These are phyloP conservation scores for Elaphurus davidianus DNA, from an alignment of 2,113 vertebrate species.

Conservation along the genomic window DNA sequence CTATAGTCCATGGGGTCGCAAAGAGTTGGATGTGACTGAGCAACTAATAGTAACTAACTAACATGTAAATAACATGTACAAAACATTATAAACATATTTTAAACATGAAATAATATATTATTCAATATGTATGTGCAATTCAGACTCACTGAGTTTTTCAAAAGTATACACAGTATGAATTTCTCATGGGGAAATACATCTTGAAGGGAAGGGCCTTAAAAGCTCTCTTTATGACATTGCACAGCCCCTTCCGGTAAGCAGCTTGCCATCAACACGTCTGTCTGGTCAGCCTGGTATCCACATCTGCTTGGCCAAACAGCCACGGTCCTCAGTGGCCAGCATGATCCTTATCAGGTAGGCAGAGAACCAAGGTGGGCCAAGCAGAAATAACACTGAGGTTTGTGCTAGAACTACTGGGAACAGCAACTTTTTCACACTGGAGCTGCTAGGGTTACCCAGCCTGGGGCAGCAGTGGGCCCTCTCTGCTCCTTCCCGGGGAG, in stretches of 20 bases:
- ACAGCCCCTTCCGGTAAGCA: background rate
- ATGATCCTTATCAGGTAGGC: background rate
- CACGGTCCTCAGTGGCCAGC: background rate
- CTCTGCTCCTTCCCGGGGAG: no score
- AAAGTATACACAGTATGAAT: background rate
- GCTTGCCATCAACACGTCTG: background rate
- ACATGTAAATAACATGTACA: background rate
- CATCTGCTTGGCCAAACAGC: background rate
- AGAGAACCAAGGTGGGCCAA: background rate
- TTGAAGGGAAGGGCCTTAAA: background rate
- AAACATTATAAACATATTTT: background rate
- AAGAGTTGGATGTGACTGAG: background rate
- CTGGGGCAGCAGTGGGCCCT: background rate
- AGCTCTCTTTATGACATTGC: background rate
- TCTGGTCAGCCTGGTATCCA: background rate
- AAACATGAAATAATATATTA: background rate
- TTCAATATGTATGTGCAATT: background rate
- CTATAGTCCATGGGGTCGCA: background rate
- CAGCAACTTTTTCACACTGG: background rate
- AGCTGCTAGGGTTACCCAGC: no score
- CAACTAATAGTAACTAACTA: background rate
- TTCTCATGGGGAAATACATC: background rate
- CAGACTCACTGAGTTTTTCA: background rate
- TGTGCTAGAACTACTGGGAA: background rate
- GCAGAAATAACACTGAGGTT: background rate